Percentiles rank a stretch among this genome's conserved stretches.
Evolutionary conservation across 64 coral and sea anemone genomes (phyloP).

Genomic region (Porites australiensis): DNA sequence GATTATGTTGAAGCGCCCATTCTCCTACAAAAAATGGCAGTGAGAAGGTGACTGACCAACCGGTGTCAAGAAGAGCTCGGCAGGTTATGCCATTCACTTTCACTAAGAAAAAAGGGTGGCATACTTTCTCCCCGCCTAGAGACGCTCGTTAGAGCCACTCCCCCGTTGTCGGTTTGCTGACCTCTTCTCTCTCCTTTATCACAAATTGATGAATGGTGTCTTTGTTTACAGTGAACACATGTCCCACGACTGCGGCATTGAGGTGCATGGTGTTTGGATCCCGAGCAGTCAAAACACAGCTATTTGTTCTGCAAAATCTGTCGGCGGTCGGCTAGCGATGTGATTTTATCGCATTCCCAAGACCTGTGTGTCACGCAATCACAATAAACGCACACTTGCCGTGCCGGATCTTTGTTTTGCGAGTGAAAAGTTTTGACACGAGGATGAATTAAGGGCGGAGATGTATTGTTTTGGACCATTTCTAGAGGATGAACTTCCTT

Average conservation of each 20-base stretch:
- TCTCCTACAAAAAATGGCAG: no score
- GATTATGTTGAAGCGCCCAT: no score
- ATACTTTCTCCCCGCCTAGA: slow-evolving; percentile 11
- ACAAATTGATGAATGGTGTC: slow-evolving; percentile 43
- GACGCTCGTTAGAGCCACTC: not conserved
- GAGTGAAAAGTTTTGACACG: not conserved
- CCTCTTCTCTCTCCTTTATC: not conserved
- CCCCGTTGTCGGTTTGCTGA: not conserved
- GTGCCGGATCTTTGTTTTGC: not conserved
- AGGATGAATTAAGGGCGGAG: not conserved
- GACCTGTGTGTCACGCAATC: slow-evolving; percentile 18
- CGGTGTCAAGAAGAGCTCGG: slow-evolving; percentile 39
- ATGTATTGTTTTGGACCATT: not conserved
- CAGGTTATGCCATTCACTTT: slow-evolving; percentile 41
- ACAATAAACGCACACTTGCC: slow-evolving; percentile 18
- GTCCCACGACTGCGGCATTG: slow-evolving; percentile 32
- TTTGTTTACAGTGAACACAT: slow-evolving; percentile 52
- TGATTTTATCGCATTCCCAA: not conserved
- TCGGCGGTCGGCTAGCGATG: not conserved
- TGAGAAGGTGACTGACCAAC: not conserved
- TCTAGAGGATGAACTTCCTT: not conserved
- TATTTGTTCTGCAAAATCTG: no score
- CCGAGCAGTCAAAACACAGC: slow-evolving; percentile 37
- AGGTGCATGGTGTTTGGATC: not conserved
- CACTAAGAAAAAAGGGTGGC: slow-evolving; percentile 17